These are phyloP conservation scores for Acanthaster planci DNA, from an alignment of 35 echinoderm and acorn worm genomes.

Conservation along the genomic window DNA sequence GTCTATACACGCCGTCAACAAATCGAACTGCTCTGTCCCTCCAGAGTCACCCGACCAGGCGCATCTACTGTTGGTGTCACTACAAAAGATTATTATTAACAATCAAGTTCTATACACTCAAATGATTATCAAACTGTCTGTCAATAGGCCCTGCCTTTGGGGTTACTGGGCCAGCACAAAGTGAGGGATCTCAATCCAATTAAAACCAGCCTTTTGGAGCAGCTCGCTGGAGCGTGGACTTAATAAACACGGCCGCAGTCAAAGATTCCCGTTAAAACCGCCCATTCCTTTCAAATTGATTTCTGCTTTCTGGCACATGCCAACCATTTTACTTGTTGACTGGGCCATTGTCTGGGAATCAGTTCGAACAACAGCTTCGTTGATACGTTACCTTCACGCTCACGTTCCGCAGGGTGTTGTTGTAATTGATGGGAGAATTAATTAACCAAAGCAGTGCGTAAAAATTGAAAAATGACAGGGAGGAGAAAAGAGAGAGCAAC, in stretches of 20 bases:
- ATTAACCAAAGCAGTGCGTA: no score
- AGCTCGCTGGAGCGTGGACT: not conserved
- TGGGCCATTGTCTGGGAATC: not conserved
- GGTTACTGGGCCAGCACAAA: not conserved
- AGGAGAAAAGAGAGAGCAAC: no score
- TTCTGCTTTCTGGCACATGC: not conserved
- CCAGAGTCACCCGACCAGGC: not conserved
- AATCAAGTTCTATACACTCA: constrained; percentile 18
- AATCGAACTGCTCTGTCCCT: constrained; percentile 3
- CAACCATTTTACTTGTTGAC: not conserved
- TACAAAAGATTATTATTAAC: constrained; percentile 1
- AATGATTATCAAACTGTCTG: constrained; percentile 23
- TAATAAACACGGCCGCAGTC: not conserved
- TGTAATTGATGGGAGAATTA: no score
- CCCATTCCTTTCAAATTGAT: constrained; percentile 20
- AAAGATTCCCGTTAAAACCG: not conserved
- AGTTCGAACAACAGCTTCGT: not conserved
- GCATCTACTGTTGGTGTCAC: not conserved
- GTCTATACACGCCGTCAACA: not conserved
- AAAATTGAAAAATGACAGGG: no score
- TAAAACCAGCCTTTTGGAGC: not conserved
- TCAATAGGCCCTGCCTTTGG: not conserved
- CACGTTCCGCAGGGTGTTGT: no score
- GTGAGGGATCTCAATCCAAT: constrained; percentile 2
- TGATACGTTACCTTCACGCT: not conserved